These are phyloP conservation scores for Eublepharis macularius DNA, from an alignment of 2,113 vertebrate genomes.

Conservation along the genomic window DNA sequence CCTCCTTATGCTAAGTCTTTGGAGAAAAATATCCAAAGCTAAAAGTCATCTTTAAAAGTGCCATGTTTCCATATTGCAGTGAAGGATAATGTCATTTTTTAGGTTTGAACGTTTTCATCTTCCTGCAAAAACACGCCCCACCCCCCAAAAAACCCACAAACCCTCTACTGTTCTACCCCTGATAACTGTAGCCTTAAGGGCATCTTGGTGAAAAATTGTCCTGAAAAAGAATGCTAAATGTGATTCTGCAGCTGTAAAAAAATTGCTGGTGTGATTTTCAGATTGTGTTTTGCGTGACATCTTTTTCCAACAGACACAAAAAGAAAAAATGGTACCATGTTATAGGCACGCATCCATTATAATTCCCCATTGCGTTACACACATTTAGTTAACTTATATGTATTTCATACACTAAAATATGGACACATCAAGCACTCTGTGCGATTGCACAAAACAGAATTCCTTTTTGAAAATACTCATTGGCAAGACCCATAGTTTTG, in stretches of 20 bases:
- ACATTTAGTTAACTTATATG: conserved; percentile 24
- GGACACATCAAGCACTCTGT: conserved; percentile 46
- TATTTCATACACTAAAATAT: conserved; percentile 6
- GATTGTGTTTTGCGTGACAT: conserved; percentile 46
- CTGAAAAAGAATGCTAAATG: conserved; percentile 54
- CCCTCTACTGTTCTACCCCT: conserved; percentile 37
- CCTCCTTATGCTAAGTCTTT: conserved; percentile 70
- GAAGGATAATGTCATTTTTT: conserved; percentile 40
- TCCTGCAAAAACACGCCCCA: conserved; percentile 3
- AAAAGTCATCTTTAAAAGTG: conserved; percentile 65
- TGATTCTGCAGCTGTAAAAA: conserved; percentile 66
- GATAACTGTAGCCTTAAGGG: conserved; percentile 60
- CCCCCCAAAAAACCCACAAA: too few species aligned
- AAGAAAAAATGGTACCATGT: conserved; percentile 62
- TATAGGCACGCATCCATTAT: conserved; percentile 69
- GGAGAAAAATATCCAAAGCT: conserved; percentile 57
- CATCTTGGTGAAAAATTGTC: conserved; percentile 64
- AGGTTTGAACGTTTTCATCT: conserved; percentile 48
- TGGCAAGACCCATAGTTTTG: neutral
- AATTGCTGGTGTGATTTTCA: conserved; percentile 68
- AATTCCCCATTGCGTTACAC: conserved; percentile 60
- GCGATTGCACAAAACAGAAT: conserved; percentile 49
- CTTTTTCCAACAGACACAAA: conserved; percentile 51
- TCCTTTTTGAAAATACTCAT: conserved; percentile 39
- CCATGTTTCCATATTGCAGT: conserved; percentile 63